Percentiles rank a stretch among this genome's conserved stretches.
Evolutionary conservation across 2,797 vertebrate genomes (phyloP).

Genomic region (Galaxias olidus): DNA sequence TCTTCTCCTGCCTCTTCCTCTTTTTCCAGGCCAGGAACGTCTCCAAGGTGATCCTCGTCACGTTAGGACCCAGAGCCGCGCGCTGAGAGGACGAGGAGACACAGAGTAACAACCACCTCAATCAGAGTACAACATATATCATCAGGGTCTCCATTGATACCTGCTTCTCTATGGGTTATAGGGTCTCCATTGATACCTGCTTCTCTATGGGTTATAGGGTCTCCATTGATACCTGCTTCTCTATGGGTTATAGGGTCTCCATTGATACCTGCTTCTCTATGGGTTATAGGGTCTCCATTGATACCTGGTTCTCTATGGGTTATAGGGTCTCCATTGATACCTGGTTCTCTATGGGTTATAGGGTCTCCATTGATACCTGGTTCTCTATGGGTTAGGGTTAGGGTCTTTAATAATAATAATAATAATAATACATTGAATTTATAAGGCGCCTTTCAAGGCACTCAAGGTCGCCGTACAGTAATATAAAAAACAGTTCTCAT

Average conservation of each 20-base stretch:
- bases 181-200: slow-evolving; percentile 93
- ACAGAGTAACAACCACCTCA: no score
- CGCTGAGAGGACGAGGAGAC: slow-evolving; percentile 84
- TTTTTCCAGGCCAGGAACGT: slow-evolving; percentile 98
- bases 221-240: slow-evolving; percentile 92
- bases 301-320: slow-evolving; percentile 94
- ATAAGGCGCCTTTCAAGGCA: no score
- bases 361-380: no score
- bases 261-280: slow-evolving; percentile 92
- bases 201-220: no score
- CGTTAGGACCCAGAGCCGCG: slow-evolving; percentile 87
- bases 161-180: slow-evolving; percentile 97
- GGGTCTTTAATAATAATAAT: no score
- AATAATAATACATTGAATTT: no score
- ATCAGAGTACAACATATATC: not conserved
- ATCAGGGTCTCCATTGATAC: no score
- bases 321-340: slow-evolving; percentile 98
- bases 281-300: no score
- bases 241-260: slow-evolving; percentile 97
- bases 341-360: slow-evolving; percentile 88
- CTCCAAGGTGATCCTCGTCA: slow-evolving; percentile 97
- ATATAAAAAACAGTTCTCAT: no score
- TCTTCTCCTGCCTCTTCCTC: slow-evolving; percentile 97
- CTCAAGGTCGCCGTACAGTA: no score
- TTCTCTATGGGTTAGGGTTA: slow-evolving; percentile 97